Conservation (phyloP, 2,888 invertebrate genomes). For the Seira ritae region DNA sequence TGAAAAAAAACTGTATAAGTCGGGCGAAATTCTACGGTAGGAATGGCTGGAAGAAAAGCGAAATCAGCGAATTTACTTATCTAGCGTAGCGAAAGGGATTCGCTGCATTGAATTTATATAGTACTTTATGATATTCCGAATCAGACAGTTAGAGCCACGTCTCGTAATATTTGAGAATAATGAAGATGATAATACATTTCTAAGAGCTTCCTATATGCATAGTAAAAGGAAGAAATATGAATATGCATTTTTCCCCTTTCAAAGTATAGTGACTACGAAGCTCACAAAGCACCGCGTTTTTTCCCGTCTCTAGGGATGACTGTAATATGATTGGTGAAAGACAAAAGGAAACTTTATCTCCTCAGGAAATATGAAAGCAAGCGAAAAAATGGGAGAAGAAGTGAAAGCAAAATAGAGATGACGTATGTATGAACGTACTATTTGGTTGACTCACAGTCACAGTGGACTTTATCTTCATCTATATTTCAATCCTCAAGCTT, state of each 20-base stretch:
- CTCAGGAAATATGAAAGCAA: slow-evolving; percentile 56
- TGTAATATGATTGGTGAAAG: slow-evolving; percentile 59
- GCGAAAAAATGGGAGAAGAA: slow-evolving; percentile 47
- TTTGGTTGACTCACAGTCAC: background rate
- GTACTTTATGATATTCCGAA: background rate
- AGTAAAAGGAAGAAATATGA: too few relatives aligned
- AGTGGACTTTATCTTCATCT: background rate
- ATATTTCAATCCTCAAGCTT: background rate
- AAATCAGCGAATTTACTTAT: slow-evolving; percentile 44
- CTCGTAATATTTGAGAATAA: slow-evolving; percentile 30
- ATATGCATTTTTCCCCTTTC: slow-evolving; percentile 26
- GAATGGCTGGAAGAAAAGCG: slow-evolving; percentile 16
- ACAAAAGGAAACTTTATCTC: slow-evolving; percentile 51
- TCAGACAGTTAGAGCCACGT: background rate
- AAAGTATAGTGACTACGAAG: too few relatives aligned
- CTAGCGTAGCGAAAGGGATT: slow-evolving; percentile 7
- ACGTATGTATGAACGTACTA: background rate
- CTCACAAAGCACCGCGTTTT: slow-evolving; percentile 20
- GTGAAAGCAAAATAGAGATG: background rate
- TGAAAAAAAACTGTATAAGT: slow-evolving; percentile 43
- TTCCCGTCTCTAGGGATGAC: slow-evolving; percentile 38
- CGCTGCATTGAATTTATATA: slow-evolving; percentile 31
- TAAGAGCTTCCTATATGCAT: slow-evolving; percentile 15
- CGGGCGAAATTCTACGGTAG: slow-evolving; percentile 3
- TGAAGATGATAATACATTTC: slow-evolving; percentile 43